Base-by-base conservation (phyloP, 2,797 vertebrate genomes). In the Astyanax mexicanus region DNA sequence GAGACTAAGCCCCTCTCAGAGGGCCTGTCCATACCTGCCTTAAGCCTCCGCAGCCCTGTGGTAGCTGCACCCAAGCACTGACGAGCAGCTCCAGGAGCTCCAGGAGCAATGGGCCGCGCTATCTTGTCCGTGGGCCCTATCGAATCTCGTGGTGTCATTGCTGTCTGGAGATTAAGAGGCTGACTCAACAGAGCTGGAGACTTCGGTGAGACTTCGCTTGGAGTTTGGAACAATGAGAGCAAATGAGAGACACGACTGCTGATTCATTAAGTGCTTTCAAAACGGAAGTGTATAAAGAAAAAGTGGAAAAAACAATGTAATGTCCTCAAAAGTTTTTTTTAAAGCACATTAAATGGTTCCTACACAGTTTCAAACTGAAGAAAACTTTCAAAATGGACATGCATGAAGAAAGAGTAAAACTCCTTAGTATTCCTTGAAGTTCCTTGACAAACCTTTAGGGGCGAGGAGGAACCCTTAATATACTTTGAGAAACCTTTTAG, bases 161-260 rank as follows among this genome's bases (percentile, higher is more conserved):
- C 73, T 10, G 80, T 81, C 83, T 83, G 67, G 67, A 77, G 83
- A 84, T 81, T 77, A 76, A 78, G 58, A 42, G 69, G 40, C 76
- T 77, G 61, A 83, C 49, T 69, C 66, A 47, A 61, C 38, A 10
- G 40, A 9, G 52, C 52, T 38, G 37, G 27, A 75, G 72, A 66
- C 67, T 74, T n/a, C n/a, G n/a, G n/a, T 47, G 19, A 66, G 57
- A 66, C 62, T 67, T 76, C 57, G 58, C 35, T 57, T 32, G 10
- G 23, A 17, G 51, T 11, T 40, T 25, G 49, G 65, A 79, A 69
- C 37, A 79, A 69, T 64, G 44, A 79, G 65, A 79, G 54, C 74
- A 74, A 74, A 54, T 23, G 54, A 49, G 19, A 1, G 54, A 27
- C 60, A 44, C 71, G 37, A 27, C 15, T 4, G 2, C 38, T 74